phyloP scores from a whole-genome alignment of 2,888 invertebrate species.

The Andricus curvator region DNA sequence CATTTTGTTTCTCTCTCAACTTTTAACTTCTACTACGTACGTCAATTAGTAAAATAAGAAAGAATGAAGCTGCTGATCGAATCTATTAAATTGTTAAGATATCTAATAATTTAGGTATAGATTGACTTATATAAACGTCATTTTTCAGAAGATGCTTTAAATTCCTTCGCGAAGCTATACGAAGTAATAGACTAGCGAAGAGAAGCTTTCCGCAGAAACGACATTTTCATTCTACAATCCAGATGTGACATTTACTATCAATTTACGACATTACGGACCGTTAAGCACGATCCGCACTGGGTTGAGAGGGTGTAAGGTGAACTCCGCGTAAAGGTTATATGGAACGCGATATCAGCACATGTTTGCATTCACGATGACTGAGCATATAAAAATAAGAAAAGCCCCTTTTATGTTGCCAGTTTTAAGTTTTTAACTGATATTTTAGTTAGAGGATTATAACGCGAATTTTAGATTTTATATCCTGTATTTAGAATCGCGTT shows the following conservation, averaged over 20 bases:
- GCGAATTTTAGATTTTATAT: background rate
- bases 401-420: background rate
- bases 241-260: conserved; percentile 74
- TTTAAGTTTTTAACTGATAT: background rate
- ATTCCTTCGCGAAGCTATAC: background rate
- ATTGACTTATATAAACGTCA: no score
- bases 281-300: conserved; percentile 66
- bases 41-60: no score
- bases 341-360: conserved; percentile 34
- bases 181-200: conserved; percentile 2
- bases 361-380: conserved; percentile 33
- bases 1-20: no score
- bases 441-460: background rate
- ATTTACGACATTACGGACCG: conserved; percentile 71
- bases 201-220: conserved; percentile 49
- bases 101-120: no score
- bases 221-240: conserved; percentile 70
- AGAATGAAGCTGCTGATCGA: no score
- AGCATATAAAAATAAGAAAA: conserved; percentile 12
- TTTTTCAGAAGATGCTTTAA: background rate
- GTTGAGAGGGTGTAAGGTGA: conserved; percentile 46
- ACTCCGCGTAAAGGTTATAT: conserved; percentile 18
- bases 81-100: no score
- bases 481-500: background rate
- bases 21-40: no score